Conservation (phyloP, 2,797 vertebrate genomes). For the Sebastes diaconus region DNA sequence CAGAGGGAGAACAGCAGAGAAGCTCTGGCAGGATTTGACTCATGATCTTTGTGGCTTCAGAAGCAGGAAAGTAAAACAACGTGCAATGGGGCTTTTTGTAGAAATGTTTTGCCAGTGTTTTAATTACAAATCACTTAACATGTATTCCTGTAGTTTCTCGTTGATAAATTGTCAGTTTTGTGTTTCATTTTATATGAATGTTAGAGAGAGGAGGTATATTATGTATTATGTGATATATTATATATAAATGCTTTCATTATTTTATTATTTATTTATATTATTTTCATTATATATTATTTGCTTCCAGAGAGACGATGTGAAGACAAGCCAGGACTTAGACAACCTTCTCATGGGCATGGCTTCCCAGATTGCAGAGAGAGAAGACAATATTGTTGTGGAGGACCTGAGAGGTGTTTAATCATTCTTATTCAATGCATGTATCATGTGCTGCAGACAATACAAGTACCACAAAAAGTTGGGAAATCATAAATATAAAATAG, state of each 20-base stretch:
- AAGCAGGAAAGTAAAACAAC: not conserved
- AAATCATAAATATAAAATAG: not conserved
- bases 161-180: not conserved
- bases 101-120: not conserved
- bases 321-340: conserved; percentile 81
- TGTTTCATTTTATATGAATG: not conserved
- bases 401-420: conserved; percentile 89
- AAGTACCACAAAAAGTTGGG: not conserved
- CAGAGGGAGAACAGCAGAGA: not conserved
- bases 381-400: conserved; percentile 91
- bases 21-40: not conserved
- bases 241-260: not conserved
- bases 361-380: conserved; percentile 92
- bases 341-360: conserved; percentile 94
- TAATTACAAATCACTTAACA: not conserved
- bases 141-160: not conserved
- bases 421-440: not conserved
- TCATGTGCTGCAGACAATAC: not conserved
- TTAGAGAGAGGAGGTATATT: too few relatives aligned
- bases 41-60: not conserved
- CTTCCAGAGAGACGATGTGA: conserved; percentile 81
- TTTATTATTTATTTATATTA: not conserved
- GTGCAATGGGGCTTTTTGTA: not conserved
- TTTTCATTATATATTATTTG: not conserved
- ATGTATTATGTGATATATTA: not conserved